Evolutionary conservation across 2,888 invertebrate species (phyloP), one percentile per base, ranked within the genome.

Genomic region (Eurois occulta): DNA sequence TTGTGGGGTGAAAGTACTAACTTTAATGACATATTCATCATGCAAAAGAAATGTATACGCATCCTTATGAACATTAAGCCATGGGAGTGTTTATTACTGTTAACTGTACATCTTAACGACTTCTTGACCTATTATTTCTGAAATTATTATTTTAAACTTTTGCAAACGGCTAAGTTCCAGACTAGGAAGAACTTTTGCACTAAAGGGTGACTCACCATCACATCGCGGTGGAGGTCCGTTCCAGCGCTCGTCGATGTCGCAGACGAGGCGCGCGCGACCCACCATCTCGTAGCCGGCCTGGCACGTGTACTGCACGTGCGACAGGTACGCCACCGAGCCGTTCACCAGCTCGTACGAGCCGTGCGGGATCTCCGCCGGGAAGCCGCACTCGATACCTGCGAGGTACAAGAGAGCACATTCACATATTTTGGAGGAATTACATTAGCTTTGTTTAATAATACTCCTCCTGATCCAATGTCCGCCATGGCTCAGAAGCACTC

Each of bases 231-330:
- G 99, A 4, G 99, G 99, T 66, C 99, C 99, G 91, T 99, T 99
- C 99, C 99, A 99, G 72, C 99, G 97, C 93, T 99, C 99, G 90
- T 99, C 99, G 88, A 99, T 98, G 93, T 99, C 99, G 90, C 99
- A 99, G 6, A 98, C 98, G 24, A 99, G 97, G 86, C 98, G 97
- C 0, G 98, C 98, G 46, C 99, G 97, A 35, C 99, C 98, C 66
- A 98, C 97, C 98, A 99, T 98, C 94, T 98, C 98, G 95, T 98
- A 98, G 32, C 99, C 99, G 70, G 98, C 97, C 64, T 98, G 97
- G 92, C 99, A 99, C 8, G 97, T 95, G 93, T 99, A 99, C 84
- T 98, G 97, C 32, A 99, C 99, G 92, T 98, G 97, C 68, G 99
- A 98, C 60, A 98, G 97, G 91, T 99, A 99, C n/a, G 98, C 98